Evolutionary conservation across 2,113 vertebrate species (phyloP).

Genomic region (Bubalus kerabau): DNA sequence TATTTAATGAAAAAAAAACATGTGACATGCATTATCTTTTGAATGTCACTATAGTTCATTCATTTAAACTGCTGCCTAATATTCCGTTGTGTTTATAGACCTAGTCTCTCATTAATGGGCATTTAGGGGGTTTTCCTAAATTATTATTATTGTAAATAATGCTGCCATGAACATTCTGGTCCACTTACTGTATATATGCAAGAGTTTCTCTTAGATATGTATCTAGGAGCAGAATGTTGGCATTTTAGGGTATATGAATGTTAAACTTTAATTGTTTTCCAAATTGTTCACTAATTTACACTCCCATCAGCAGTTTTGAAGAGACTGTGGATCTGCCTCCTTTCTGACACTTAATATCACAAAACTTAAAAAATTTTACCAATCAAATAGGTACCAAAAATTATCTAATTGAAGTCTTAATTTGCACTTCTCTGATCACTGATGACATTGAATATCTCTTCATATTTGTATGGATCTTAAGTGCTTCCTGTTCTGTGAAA

Average conservation of each 20-base stretch:
- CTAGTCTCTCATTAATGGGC: not conserved
- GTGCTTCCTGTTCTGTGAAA: constrained; percentile 6
- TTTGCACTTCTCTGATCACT: not conserved
- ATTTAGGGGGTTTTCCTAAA: not conserved
- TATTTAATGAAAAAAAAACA: not conserved
- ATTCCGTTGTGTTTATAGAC: not conserved
- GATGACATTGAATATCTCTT: not conserved
- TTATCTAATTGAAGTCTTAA: not conserved
- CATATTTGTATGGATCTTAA: not conserved
- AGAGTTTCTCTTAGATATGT: not conserved
- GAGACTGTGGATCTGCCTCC: not conserved
- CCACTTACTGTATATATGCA: not conserved
- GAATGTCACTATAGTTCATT: not conserved
- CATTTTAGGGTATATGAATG: not conserved
- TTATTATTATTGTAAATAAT: not conserved
- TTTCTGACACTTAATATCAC: not conserved
- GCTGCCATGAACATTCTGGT: not conserved
- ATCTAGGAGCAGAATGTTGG: not conserved
- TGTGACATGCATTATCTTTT: not conserved
- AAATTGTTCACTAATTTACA: not conserved
- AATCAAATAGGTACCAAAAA: not conserved
- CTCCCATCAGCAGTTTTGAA: not conserved
- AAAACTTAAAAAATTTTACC: not conserved
- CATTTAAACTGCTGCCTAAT: not conserved
- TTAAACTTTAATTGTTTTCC: not conserved